Base-by-base conservation (phyloP, 2,888 invertebrate genomes). In the Palloptera scutellata region DNA sequence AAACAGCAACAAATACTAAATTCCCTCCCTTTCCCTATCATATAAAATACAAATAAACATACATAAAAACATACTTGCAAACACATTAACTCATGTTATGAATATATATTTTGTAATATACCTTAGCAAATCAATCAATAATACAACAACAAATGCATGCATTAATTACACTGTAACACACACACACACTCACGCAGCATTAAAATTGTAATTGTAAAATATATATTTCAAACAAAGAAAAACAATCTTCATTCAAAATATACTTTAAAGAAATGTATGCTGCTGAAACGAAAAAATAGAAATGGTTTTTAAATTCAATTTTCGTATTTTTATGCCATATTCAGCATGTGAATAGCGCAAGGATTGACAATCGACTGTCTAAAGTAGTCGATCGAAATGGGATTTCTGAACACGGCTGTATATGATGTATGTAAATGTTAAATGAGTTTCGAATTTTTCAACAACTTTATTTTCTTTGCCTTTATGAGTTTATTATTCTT, bases 41-140 rank as follows among this genome's bases (percentile, higher is more conserved):
- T 17, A 42, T n/a, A 58, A 41, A 41, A 13, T 58, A 58, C 11
- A n/a, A 17, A 40, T 41, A 41, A 17, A 42, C 17, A 41, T 42
- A 58, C 55, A 69, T 67, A 15, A 11, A 40, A 40, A 61, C 15
- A 41, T 42, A 58, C 55, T 66, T 67, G n/a, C 1, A 40, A 40
- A 61, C 15, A 30, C 17, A 53, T 11, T 5, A 11, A 45, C 45
- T 17, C 12, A 60, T 60, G 43, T 48, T 51, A 65, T 65, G 66
- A 60, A 67, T 69, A 61, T 67, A 70, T 71, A 68, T 70, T 68
- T 70, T 68, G 66, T 68, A 70, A 68, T 70, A 64, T 68, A 70
- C 58, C 58, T 59, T 64, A 64, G 58, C 20, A 51, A 59, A 59
- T 20, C 41, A 64, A 52, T 52, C 64, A 58, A 41, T 58, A 64